Percentiles rank a stretch among this genome's conserved stretches.
phyloP scores from a whole-genome alignment of 92 coral and sea anemone species.

The Phymanthus crucifer region DNA sequence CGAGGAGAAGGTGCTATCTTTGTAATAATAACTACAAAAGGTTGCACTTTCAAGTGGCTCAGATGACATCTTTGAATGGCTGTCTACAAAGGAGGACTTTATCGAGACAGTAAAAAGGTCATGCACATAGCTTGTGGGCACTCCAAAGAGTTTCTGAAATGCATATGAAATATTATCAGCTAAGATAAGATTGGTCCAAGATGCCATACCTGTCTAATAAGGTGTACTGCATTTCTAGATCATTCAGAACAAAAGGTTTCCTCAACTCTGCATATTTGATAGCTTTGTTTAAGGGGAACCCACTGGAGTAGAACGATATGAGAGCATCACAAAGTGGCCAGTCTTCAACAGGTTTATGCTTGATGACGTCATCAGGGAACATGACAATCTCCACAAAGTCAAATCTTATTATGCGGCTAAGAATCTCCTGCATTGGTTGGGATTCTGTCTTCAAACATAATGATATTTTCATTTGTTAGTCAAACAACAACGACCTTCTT shows the following conservation, averaged over 20 bases:
- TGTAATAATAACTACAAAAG: too few relatives aligned
- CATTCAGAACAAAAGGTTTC: conserved; percentile 89
- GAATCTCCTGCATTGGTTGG: conserved; percentile 95
- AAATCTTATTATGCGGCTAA: conserved; percentile 72
- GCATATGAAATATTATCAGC: neutral
- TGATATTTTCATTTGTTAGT: neutral
- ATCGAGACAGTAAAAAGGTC: too few relatives aligned
- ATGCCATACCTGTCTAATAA: conserved; percentile 81
- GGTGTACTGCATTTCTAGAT: conserved; percentile 83
- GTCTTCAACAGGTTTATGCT: conserved; percentile 72
- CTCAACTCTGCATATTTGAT: conserved; percentile 82
- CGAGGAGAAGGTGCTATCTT: too few relatives aligned
- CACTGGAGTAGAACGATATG: conserved; percentile 91
- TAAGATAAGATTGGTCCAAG: neutral
- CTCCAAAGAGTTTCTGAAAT: too few relatives aligned
- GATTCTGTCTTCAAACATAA: conserved; percentile 71
- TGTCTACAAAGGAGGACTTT: too few relatives aligned
- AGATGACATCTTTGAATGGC: too few relatives aligned
- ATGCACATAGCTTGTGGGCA: too few relatives aligned
- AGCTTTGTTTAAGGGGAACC: conserved; percentile 93
- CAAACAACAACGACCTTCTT: neutral
- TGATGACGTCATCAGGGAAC: conserved; percentile 81
- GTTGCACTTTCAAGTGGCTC: too few relatives aligned
- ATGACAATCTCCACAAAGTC: conserved; percentile 80
- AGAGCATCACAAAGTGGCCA: conserved; percentile 97